Evolutionary conservation across 2,113 vertebrate species (phyloP).

Genomic region (Centropus bengalensis): DNA sequence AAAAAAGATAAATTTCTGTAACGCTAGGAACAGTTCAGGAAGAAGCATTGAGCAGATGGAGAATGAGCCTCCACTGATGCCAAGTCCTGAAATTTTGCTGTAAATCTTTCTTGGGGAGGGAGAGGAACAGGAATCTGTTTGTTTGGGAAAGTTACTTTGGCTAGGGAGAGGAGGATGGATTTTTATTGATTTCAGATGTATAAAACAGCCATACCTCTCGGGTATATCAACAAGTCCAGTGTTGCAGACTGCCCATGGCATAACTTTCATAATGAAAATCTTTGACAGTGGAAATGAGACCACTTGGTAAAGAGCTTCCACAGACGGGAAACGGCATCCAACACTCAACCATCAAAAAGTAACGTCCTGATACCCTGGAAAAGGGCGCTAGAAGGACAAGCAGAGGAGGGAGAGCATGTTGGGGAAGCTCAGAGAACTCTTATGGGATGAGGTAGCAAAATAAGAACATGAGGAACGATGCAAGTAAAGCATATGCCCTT

Average conservation of each 20-base stretch:
- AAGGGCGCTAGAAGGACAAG: not conserved
- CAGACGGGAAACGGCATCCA: not conserved
- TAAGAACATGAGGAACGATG: not conserved
- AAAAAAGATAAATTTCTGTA: conserved; percentile 35
- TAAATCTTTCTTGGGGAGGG: not conserved
- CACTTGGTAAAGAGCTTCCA: not conserved
- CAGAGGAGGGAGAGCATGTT: not conserved
- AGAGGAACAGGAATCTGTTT: not conserved
- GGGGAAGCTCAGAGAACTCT: not conserved
- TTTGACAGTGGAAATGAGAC: not conserved
- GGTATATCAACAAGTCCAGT: not conserved
- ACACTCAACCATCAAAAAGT: not conserved
- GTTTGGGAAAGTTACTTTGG: not conserved
- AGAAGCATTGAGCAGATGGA: conserved; percentile 69
- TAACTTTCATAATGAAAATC: not conserved
- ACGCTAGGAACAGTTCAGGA: conserved; percentile 49
- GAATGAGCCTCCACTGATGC: conserved; percentile 23
- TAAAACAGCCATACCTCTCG: not conserved
- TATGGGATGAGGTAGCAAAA: not conserved
- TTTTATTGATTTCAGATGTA: not conserved
- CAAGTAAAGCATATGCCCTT: not conserved
- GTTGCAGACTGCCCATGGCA: not conserved
- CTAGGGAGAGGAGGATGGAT: not conserved
- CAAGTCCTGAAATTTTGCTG: conserved; percentile 49
- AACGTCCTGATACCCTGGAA: not conserved